Percentiles rank a stretch among this genome's conserved stretches.
Evolutionary conservation across 2,888 invertebrate genomes (phyloP).

Genomic region (Tricholauxania praeusta): DNA sequence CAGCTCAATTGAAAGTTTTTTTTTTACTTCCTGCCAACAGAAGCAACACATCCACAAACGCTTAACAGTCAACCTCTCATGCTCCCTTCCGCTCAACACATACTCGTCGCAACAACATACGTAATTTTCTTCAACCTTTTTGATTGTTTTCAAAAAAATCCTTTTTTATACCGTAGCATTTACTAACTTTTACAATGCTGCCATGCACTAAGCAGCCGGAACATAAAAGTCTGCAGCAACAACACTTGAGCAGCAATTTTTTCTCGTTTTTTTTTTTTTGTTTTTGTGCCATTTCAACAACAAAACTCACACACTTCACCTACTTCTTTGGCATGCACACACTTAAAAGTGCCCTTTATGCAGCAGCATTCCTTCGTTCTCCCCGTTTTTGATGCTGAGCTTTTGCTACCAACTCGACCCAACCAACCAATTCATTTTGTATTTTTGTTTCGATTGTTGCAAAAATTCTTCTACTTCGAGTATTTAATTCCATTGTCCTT

Average conservation of each 20-base stretch:
- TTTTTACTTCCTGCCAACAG: conserved; percentile 23
- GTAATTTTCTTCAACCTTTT: conserved; percentile 47
- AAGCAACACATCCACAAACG: not conserved
- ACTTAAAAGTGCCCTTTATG: conserved; percentile 13
- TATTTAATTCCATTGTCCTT: conserved; percentile 48
- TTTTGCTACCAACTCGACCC: not conserved
- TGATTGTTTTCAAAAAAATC: conserved; percentile 16
- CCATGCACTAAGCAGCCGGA: not conserved
- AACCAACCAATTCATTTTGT: conserved; percentile 43
- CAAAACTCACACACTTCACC: conserved; percentile 28
- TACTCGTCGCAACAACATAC: conserved; percentile 46
- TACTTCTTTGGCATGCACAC: conserved; percentile 16
- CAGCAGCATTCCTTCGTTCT: not conserved
- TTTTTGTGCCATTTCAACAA: conserved; percentile 4
- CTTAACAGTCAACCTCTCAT: not conserved
- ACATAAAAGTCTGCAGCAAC: conserved; percentile 17
- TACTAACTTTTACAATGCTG: conserved; percentile 2
- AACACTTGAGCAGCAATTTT: conserved; percentile 27
- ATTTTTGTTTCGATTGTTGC: conserved; percentile 45
- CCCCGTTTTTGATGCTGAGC: conserved; percentile 24
- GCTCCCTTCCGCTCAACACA: not conserved
- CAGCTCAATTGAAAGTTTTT: conserved; percentile 48
- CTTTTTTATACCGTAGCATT: conserved; percentile 25
- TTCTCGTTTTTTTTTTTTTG: not conserved
- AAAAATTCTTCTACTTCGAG: conserved; percentile 46